These are phyloP conservation scores for Drosophila paracracens DNA, from an alignment of 2,888 invertebrate genomes.

Conservation along the genomic window DNA sequence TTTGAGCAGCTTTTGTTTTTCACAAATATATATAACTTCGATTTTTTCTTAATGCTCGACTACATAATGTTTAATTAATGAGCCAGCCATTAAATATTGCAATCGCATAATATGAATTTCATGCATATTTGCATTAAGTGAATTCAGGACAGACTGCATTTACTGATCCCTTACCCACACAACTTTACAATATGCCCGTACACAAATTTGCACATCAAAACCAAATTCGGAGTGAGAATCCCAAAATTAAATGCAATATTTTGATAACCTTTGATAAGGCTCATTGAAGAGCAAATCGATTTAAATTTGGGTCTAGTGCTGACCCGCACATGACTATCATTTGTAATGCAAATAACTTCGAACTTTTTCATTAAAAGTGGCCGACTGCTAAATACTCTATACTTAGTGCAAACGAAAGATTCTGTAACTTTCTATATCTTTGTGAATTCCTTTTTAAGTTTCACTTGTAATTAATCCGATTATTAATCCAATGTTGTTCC, in stretches of 20 bases:
- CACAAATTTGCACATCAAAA: neutral
- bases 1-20: conserved; percentile 39
- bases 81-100: conserved; percentile 59
- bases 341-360: neutral
- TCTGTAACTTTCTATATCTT: neutral
- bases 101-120: conserved; percentile 48
- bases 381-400: neutral
- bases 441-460: neutral
- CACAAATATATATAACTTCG: conserved; percentile 17
- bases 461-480: too few relatives aligned
- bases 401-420: neutral
- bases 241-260: neutral
- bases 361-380: neutral
- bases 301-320: neutral
- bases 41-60: conserved; percentile 50
- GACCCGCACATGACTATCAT: neutral
- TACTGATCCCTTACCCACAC: neutral
- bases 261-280: neutral
- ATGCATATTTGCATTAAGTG: conserved; percentile 41
- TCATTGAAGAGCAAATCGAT: neutral
- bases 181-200: neutral
- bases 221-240: neutral
- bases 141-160: neutral
- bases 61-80: conserved; percentile 75
- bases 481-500: neutral